These are phyloP conservation scores for Agrotis segetum DNA, from an alignment of 2,888 invertebrate genomes.

Conservation along the genomic window DNA sequence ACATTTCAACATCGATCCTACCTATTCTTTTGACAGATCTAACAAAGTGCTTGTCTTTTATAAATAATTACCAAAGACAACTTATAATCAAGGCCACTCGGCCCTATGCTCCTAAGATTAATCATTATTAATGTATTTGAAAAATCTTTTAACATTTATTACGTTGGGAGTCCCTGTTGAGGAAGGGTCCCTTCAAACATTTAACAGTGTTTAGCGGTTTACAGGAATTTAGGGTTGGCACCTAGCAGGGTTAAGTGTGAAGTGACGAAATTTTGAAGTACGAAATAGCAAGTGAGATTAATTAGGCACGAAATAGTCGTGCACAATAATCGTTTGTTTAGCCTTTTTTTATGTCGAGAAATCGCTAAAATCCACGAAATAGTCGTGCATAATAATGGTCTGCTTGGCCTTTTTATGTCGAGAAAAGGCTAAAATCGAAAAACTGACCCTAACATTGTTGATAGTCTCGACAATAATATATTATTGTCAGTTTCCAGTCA, in stretches of 20 bases:
- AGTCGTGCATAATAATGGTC: too few relatives aligned
- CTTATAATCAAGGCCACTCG: constrained; percentile 16
- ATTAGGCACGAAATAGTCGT: too few relatives aligned
- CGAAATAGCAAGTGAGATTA: background rate
- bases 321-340: too few relatives aligned
- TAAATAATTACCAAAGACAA: constrained; percentile 19
- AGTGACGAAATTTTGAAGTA: background rate
- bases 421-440: too few relatives aligned
- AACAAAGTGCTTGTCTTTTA: constrained; percentile 1
- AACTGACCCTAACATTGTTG: too few relatives aligned
- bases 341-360: too few relatives aligned
- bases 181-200: constrained; percentile 66
- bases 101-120: constrained; percentile 11
- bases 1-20: too few relatives aligned
- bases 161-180: constrained; percentile 51
- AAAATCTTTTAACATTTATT: constrained; percentile 59
- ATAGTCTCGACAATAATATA: too few relatives aligned
- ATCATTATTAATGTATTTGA: constrained; percentile 54
- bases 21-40: background rate
- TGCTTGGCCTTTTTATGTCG: too few relatives aligned
- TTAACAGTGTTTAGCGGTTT: constrained; percentile 67
- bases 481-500: too few relatives aligned
- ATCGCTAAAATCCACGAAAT: too few relatives aligned
- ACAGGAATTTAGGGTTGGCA: constrained; percentile 45
- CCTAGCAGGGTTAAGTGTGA: too few relatives aligned